phyloP scores from a whole-genome alignment of 2,888 invertebrate species.

The Portevinia maculata region DNA sequence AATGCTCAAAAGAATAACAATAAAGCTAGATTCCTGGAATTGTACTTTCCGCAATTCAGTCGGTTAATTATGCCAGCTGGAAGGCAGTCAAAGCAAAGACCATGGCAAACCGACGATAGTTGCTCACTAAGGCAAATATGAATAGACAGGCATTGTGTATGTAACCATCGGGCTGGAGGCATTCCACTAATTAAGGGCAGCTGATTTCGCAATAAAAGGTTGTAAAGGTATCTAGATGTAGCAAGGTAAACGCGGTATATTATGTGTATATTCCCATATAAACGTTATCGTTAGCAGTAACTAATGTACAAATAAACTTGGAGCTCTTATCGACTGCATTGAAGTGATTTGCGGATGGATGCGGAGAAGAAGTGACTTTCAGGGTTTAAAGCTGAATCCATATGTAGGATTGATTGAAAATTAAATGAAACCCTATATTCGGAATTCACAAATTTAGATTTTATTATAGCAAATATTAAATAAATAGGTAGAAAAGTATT shows the following conservation, averaged over 20 bases:
- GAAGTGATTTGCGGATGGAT: no score
- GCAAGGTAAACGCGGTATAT: not conserved
- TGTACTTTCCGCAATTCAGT: conserved; percentile 46
- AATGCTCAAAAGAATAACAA: conserved; percentile 23
- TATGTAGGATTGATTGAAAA: no score
- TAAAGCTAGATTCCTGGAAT: conserved; percentile 30
- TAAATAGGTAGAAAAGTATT: no score
- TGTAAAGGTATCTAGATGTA: conserved; percentile 23
- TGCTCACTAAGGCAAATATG: not conserved
- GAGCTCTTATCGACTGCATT: no score
- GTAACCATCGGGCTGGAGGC: conserved; percentile 21
- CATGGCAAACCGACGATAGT: not conserved
- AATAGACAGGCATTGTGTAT: conserved; percentile 24
- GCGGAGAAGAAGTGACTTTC: no score
- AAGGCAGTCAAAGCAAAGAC: no score
- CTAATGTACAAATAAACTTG: no score
- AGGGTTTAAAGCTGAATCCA: no score
- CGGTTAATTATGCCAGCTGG: conserved; percentile 33
- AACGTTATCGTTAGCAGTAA: no score
- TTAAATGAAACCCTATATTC: no score
- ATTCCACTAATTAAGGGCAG: conserved; percentile 46
- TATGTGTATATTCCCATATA: not conserved
- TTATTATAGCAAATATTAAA: no score
- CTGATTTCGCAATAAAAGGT: conserved; percentile 37
- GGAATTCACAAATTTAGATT: no score